phyloP scores from a whole-genome alignment of 2,888 invertebrate species.

The Frankliniella intonsa region DNA sequence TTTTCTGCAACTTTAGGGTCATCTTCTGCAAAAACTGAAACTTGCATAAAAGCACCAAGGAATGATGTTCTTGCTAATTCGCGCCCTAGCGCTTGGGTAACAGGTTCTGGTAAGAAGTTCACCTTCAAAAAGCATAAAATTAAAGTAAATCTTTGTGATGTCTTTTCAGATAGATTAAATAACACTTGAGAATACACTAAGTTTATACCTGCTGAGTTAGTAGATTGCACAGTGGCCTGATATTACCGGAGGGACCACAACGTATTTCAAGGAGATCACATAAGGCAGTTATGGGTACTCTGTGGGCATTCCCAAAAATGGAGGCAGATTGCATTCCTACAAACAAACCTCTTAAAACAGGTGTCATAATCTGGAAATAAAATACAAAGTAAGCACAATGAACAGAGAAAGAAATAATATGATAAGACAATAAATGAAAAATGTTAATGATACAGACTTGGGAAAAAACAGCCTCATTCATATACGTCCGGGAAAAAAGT shows the following conservation, averaged over 20 bases:
- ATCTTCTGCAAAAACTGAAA: conserved; percentile 91
- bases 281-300: conserved; percentile 65
- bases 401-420: no score
- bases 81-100: conserved; percentile 68
- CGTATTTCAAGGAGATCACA: conserved; percentile 77
- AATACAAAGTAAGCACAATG: background rate
- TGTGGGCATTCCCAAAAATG: conserved; percentile 62
- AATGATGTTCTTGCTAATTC: conserved; percentile 81
- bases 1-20: conserved; percentile 82
- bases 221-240: conserved; percentile 72
- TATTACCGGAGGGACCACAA: conserved; percentile 57
- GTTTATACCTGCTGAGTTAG: conserved; percentile 52
- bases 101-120: conserved; percentile 68
- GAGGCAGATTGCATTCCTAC: conserved; percentile 63
- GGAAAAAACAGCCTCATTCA: conserved; percentile 56
- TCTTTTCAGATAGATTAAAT: background rate
- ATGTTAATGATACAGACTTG: conserved; percentile 39
- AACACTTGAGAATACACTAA: conserved; percentile 35
- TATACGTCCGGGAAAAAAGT: conserved; percentile 58
- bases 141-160: conserved; percentile 25
- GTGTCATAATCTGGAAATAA: conserved; percentile 52
- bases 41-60: conserved; percentile 85
- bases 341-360: conserved; percentile 66
- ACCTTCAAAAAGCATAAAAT: conserved; percentile 44
- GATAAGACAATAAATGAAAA: background rate